Conservation (phyloP, 2,888 invertebrate genomes). For the Sminthurides aquaticus region DNA sequence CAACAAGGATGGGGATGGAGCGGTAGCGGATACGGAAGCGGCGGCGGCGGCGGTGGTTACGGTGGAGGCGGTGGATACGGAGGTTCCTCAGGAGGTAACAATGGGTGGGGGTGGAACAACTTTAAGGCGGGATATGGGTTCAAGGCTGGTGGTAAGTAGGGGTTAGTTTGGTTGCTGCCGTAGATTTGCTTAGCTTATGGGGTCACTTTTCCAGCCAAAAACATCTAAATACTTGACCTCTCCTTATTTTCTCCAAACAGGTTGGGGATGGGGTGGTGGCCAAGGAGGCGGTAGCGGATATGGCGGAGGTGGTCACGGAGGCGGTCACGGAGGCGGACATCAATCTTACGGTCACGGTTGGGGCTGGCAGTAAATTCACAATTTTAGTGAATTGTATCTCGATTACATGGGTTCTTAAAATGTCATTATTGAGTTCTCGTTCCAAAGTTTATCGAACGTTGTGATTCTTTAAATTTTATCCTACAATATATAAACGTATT, state of each 20-base stretch:
- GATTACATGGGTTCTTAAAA: not conserved
- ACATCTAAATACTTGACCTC: no score
- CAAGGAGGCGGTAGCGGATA: not conserved
- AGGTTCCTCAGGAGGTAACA: not conserved
- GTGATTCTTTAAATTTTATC: not conserved
- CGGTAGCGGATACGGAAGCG: not conserved
- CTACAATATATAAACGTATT: not conserved
- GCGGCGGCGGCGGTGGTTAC: not conserved
- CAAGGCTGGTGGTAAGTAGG: not conserved
- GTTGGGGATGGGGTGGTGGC: not conserved
- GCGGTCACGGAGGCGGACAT: not conserved
- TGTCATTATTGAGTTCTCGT: not conserved
- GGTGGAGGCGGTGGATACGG: not conserved
- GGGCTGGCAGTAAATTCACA: not conserved
- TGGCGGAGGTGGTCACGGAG: constrained; percentile 1
- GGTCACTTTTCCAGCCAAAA: not conserved
- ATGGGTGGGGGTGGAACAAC: not conserved
- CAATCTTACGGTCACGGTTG: no score
- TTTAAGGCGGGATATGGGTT: not conserved
- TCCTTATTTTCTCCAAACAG: not conserved
- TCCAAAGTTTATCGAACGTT: not conserved
- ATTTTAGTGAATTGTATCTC: not conserved
- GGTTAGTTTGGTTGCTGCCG: no score
- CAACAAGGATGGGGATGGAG: not conserved
- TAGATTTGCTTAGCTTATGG: no score